These are phyloP conservation scores for western clawed frog (Xenopus tropicalis) DNA, from an alignment of 2,113 vertebrate species.

Conservation along the genomic window DNA sequence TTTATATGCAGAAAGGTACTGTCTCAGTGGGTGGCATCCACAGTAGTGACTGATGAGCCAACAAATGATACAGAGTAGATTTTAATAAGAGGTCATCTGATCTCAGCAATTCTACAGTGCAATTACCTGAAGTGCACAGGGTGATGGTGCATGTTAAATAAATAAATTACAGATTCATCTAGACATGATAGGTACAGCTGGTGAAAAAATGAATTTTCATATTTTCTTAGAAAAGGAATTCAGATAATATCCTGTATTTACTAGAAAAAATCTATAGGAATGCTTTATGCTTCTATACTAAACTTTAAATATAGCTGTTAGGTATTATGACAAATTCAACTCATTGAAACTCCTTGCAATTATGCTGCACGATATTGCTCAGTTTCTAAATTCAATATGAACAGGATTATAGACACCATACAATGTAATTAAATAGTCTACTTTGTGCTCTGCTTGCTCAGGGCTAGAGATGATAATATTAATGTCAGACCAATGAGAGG, in stretches of 20 bases:
- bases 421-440: too few relatives aligned
- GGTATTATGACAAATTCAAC: too few relatives aligned
- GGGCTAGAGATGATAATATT: too few relatives aligned
- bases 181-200: background rate
- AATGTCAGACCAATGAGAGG: too few relatives aligned
- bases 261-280: too few relatives aligned
- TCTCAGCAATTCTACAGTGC: slow-evolving; percentile 48
- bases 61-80: slow-evolving; percentile 43
- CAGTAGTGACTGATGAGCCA: slow-evolving; percentile 48
- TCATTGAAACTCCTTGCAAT: background rate
- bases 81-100: slow-evolving; percentile 55
- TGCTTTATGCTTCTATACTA: too few relatives aligned
- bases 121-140: slow-evolving; percentile 55
- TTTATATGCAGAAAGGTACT: slow-evolving; percentile 58
- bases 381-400: background rate
- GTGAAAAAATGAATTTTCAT: slow-evolving; percentile 2
- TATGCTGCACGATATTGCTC: background rate
- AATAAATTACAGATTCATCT: slow-evolving; percentile 54
- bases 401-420: too few relatives aligned
- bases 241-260: too few relatives aligned
- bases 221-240: too few relatives aligned
- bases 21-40: slow-evolving; percentile 56
- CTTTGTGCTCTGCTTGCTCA: too few relatives aligned
- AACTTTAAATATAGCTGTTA: slow-evolving; percentile 24
- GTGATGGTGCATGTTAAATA: slow-evolving; percentile 53